phyloP scores from a whole-genome alignment of 2,888 invertebrate genomes.

The Congeria kusceri region DNA sequence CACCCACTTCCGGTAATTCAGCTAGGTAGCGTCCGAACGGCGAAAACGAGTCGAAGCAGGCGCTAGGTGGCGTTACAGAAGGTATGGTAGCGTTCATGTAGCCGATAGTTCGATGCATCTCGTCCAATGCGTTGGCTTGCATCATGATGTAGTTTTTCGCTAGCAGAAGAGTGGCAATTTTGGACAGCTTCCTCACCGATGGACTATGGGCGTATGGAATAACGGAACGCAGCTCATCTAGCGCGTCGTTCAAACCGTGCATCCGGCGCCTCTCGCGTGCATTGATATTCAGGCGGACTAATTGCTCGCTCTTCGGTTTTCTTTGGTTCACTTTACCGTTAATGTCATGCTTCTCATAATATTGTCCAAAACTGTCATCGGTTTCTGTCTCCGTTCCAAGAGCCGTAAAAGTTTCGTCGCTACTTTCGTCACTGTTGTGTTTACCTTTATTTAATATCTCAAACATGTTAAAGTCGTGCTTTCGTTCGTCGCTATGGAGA shows the following conservation, averaged over 20 bases:
- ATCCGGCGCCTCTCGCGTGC: constrained; percentile 86
- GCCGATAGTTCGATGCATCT: constrained; percentile 82
- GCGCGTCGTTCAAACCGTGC: constrained; percentile 86
- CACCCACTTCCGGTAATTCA: constrained; percentile 44
- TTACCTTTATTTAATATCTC: constrained; percentile 49
- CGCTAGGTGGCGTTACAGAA: constrained; percentile 25
- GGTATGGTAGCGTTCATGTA: constrained; percentile 81
- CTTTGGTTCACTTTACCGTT: constrained; percentile 48
- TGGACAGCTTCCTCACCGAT: constrained; percentile 85
- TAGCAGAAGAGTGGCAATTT: constrained; percentile 84
- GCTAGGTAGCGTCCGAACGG: constrained; percentile 67
- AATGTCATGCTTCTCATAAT: constrained; percentile 54
- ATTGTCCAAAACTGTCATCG: constrained; percentile 51
- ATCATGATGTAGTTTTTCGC: constrained; percentile 85
- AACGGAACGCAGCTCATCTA: constrained; percentile 84
- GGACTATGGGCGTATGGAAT: constrained; percentile 85
- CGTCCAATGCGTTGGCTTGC: constrained; percentile 84
- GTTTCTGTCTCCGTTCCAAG: constrained; percentile 16
- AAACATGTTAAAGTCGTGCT: constrained; percentile 48
- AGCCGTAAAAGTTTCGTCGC: constrained; percentile 60
- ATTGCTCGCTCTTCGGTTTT: constrained; percentile 65
- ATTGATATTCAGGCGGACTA: constrained; percentile 84
- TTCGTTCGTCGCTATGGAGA: neutral
- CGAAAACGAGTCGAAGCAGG: constrained; percentile 69
- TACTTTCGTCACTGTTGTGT: constrained; percentile 52